Base-by-base conservation (phyloP, 2,797 vertebrate genomes). In the Cryptoblepharus egeriae region DNA sequence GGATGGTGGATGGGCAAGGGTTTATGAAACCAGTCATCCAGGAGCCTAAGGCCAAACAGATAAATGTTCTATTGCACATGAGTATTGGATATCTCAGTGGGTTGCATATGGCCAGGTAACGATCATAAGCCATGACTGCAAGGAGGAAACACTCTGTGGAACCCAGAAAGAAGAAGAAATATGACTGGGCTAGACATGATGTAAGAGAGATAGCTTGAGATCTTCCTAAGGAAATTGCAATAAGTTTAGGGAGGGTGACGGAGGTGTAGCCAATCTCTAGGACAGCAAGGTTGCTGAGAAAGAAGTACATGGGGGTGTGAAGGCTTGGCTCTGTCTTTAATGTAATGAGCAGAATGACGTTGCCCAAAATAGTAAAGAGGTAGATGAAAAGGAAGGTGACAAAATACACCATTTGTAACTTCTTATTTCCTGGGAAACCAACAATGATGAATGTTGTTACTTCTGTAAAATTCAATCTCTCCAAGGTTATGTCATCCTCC, bases 271-370 rank as follows among this genome's bases (percentile, higher is more conserved):
- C 61, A 22, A 55, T 86, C 74, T 90, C 87, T 20, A 86, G 77
- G 64, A 85, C 45, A 0, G 78, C 79, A 4, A 88, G 55, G 22
- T 77, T 91, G 77, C 86, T 87, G 45, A 77, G 79, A 73, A 86
- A 87, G 69, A 88, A 86, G 58, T 76, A 84, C 89, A 68, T 84
- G 52, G 91, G 85, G 0, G n/a, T 88, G 75, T 79, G 84, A 30
- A 90, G 88, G 9, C 68, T 84, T 0, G 0, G 16, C 39, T 85
- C 84, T 67, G 70, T 61, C 32, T 11, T 1, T 15, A 85, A 9
- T 20, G 72, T 85, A 26, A 71, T 65, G 58, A 85, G 2, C 0
- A 90, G 30, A 49, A 82, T 58, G 63, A 88, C 30, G 57, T 90
- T 90, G 67, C 90, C 87, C 57, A 85, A 70, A 58, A 87, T 0